A percentile compares a stretch with the other conserved stretches of the same genome.
These are phyloP conservation scores for Imbricaverruca yamaguchii DNA, from an alignment of 2,888 invertebrate species.

Conservation along the genomic window DNA sequence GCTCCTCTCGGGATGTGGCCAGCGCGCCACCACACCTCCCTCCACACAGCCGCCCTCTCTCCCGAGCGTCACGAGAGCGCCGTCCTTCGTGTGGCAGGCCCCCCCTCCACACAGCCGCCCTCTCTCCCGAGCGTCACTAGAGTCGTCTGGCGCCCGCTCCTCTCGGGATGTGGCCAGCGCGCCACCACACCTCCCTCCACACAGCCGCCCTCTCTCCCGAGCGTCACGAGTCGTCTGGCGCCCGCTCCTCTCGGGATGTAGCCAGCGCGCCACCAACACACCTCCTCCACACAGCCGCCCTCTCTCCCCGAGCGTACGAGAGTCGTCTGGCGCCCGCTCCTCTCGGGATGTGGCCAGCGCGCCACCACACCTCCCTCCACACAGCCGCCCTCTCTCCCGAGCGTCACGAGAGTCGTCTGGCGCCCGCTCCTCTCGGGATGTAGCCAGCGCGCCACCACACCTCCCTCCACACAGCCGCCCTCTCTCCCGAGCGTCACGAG, in stretches of 20 bases:
- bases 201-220: neutral
- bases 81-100: no score
- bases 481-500: neutral
- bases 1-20: no score
- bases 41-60: no score
- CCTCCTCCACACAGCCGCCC: neutral
- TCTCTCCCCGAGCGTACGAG: neutral
- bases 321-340: no score
- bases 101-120: neutral
- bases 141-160: no score
- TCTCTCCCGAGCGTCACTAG: neutral
- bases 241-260: no score
- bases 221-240: neutral
- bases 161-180: neutral
- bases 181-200: neutral
- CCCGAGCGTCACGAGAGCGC: no score
- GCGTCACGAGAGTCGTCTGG: neutral
- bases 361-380: neutral
- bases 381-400: neutral
- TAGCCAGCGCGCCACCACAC: neutral
- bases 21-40: no score
- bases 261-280: neutral
- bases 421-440: no score
- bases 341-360: neutral
- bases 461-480: neutral